phyloP scores from a whole-genome alignment of 1,140 invertebrate genomes.

The Littorina saxatilis region DNA sequence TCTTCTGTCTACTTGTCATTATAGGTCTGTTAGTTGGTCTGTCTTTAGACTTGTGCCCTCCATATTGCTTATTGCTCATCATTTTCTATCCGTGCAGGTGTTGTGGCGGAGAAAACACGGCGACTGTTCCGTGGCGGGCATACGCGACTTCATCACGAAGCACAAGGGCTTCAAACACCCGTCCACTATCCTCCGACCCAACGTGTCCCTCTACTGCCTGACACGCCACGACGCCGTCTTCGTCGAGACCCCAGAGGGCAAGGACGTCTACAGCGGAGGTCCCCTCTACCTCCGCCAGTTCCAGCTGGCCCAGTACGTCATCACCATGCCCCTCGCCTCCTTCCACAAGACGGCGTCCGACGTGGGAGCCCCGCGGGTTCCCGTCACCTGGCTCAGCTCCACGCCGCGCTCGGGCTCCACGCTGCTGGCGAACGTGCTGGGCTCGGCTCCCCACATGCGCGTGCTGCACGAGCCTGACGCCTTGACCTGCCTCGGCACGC shows the following conservation, averaged over 20 bases:
- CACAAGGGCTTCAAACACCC: constrained; percentile 71
- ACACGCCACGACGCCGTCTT: constrained; percentile 66
- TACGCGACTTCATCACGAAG: constrained; percentile 66
- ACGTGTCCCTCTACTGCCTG: constrained; percentile 68
- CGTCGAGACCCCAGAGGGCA: constrained; percentile 58
- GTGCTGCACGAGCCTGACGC: constrained; percentile 66
- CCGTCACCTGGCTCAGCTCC: constrained; percentile 66
- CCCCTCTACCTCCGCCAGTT: constrained; percentile 62
- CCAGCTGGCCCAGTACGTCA: constrained; percentile 60
- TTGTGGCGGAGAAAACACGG: constrained; percentile 68
- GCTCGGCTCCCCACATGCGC: constrained; percentile 61
- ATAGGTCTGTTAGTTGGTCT: too few relatives aligned
- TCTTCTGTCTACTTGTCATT: too few relatives aligned
- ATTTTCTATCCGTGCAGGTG: constrained; percentile 40
- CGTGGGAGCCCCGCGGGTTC: constrained; percentile 62
- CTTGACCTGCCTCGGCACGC: constrained; percentile 61
- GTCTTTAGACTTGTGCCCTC: too few relatives aligned
- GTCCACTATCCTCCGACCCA: constrained; percentile 66
- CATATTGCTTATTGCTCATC: too few relatives aligned
- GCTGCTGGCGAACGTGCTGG: constrained; percentile 65
- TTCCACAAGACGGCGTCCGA: constrained; percentile 71
- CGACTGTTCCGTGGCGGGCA: constrained; percentile 59
- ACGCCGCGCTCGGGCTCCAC: constrained; percentile 68
- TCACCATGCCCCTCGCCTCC: constrained; percentile 67
- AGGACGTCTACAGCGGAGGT: constrained; percentile 56